These are phyloP conservation scores for Heterotis niloticus DNA, from an alignment of 2,113 vertebrate genomes.

Conservation along the genomic window DNA sequence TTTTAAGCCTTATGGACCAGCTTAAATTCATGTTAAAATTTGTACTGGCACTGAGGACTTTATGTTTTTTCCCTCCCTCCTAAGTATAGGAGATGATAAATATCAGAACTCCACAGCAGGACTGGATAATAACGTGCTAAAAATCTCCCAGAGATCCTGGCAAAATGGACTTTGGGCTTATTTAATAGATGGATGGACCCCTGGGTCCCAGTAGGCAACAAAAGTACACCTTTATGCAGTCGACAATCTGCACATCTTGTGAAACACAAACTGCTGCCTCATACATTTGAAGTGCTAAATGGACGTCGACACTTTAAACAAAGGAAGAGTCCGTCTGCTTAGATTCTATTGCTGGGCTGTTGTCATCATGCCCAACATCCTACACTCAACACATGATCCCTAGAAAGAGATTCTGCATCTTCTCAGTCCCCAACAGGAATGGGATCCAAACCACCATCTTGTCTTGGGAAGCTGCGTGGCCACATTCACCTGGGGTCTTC, in stretches of 20 bases:
- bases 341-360: no score
- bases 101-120: not conserved
- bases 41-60: no score
- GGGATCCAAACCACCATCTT: slow-evolving; percentile 10
- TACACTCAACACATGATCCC: no score
- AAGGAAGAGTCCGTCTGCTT: no score
- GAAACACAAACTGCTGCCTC: not conserved
- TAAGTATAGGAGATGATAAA: not conserved
- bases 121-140: no score
- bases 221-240: not conserved
- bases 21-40: no score
- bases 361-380: no score
- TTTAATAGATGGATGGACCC: not conserved
- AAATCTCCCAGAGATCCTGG: not conserved
- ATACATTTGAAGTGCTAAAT: no score
- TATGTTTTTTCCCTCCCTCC: not conserved
- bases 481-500: not conserved
- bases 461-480: not conserved
- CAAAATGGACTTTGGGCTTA: not conserved
- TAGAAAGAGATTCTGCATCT: not conserved
- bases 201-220: not conserved
- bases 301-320: no score
- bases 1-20: no score
- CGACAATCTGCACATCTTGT: not conserved
- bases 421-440: not conserved